Conservation (phyloP, 2,113 vertebrate genomes). For the Oreotrochilus melanogaster region DNA sequence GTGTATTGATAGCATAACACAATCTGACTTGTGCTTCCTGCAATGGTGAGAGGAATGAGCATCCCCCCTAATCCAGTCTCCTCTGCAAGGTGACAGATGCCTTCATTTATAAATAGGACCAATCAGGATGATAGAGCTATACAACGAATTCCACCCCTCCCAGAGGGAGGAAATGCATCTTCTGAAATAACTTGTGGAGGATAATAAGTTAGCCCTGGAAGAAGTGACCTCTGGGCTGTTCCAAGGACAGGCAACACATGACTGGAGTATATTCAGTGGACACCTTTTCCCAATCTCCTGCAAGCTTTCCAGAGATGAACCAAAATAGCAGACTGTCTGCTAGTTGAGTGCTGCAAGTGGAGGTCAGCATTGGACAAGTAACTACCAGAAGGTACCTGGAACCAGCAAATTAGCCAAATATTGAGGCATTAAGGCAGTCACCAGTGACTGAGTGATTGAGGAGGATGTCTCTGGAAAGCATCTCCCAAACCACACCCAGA, state of each 20-base stretch:
- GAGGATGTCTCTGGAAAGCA: conserved; percentile 22
- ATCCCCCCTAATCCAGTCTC: not conserved
- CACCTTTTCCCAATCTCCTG: not conserved
- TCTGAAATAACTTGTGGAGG: not conserved
- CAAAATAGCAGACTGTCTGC: not conserved
- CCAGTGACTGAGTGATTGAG: not conserved
- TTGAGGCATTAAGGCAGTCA: not conserved
- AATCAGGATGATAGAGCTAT: not conserved
- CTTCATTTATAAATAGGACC: not conserved
- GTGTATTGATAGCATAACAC: not conserved
- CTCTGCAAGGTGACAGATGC: not conserved
- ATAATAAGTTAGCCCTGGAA: not conserved
- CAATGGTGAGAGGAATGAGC: not conserved
- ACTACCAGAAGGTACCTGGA: not conserved
- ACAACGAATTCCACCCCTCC: not conserved
- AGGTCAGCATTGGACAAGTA: not conserved
- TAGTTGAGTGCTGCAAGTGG: not conserved
- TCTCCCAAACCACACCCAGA: conserved; percentile 26
- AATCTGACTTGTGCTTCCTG: conserved; percentile 18
- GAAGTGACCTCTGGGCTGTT: not conserved
- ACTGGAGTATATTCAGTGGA: not conserved
- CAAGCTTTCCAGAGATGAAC: not conserved
- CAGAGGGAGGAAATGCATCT: not conserved
- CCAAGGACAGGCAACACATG: not conserved
- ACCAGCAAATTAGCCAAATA: not conserved